Conservation (phyloP, 2,797 vertebrate species). For the Anguilla obscura region DNA sequence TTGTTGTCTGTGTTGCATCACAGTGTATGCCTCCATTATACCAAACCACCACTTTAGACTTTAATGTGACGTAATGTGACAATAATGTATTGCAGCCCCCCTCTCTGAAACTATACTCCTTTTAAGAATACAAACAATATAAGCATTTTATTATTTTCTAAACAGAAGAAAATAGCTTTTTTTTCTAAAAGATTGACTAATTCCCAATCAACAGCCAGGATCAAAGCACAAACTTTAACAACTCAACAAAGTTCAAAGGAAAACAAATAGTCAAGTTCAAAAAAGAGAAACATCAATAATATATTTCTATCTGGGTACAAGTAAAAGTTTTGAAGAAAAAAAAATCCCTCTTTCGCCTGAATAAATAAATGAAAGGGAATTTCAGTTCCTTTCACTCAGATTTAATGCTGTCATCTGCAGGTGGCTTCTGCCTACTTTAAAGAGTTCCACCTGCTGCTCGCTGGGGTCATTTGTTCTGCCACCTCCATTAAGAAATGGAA, state of each 20-base stretch:
- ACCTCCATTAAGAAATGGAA: slow-evolving; percentile 94
- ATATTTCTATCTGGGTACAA: background rate
- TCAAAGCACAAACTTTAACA: background rate
- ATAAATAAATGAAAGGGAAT: background rate
- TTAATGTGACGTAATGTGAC: background rate
- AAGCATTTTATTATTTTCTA: background rate
- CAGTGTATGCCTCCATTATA: background rate
- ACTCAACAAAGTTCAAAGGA: background rate
- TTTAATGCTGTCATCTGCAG: slow-evolving; percentile 61
- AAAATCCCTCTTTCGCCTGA: background rate
- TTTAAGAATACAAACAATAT: background rate
- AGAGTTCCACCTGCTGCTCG: slow-evolving; percentile 87
- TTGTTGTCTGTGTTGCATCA: background rate
- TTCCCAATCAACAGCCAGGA: background rate
- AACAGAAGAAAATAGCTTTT: background rate
- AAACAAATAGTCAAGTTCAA: background rate
- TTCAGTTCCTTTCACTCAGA: background rate
- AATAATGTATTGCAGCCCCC: background rate
- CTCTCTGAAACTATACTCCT: background rate
- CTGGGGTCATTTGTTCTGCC: slow-evolving; percentile 88
- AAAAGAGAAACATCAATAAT: background rate
- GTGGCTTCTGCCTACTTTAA: slow-evolving; percentile 87
- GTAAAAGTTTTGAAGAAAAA: background rate
- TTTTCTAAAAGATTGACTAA: background rate
- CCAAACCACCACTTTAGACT: background rate